Evolutionary conservation across 2,113 vertebrate species (phyloP), one percentile per base, ranked within the genome.

Genomic region (Pitta sordida): DNA sequence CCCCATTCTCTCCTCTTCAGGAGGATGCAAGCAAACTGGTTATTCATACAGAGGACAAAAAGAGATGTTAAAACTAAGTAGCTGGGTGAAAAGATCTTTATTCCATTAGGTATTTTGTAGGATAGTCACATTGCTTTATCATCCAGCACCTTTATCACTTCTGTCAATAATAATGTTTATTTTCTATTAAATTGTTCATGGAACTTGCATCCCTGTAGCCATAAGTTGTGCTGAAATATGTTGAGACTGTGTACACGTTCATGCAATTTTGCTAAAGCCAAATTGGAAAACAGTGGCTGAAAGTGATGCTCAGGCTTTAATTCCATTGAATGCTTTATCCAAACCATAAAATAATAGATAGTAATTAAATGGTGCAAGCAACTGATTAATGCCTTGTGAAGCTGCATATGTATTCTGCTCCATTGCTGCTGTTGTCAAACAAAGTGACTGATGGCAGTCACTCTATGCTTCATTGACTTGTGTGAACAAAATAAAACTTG

Each of bases 391-490:
- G 70, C 74, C 92, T 81, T 56, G 52, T 76, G 62, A 95, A 88
- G 78, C 77, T 74, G 83, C 73, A 36, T 43, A 30, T 82, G 74
- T 41, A 74, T 81, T 56, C 49, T 74, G 80, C 82, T 88, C 76
- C 84, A 23, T 59, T 95, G 75, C 89, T 93, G 86, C 94, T 83
- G 70, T 75, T 95, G 93, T 81, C 91, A 64, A 48, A 94, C 89
- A 97, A 96, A 96, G 55, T 67, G 43, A n/a, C n/a, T 59, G 34
- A 5, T 88, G 90, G 88, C 95, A 95, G 82, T 60, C 65, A 55
- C 74, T 79, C 67, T 59, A 53, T 86, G 88, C 90, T 94, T 95
- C 95, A 94, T 7, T 96, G 94, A 68, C 74, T 95, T 90, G 53
- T 86, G 64, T 93, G 77, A 79, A 94, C 82, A 85, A 96, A 95